phyloP scores from a whole-genome alignment of 2,888 invertebrate species.

The Meganola albula region DNA sequence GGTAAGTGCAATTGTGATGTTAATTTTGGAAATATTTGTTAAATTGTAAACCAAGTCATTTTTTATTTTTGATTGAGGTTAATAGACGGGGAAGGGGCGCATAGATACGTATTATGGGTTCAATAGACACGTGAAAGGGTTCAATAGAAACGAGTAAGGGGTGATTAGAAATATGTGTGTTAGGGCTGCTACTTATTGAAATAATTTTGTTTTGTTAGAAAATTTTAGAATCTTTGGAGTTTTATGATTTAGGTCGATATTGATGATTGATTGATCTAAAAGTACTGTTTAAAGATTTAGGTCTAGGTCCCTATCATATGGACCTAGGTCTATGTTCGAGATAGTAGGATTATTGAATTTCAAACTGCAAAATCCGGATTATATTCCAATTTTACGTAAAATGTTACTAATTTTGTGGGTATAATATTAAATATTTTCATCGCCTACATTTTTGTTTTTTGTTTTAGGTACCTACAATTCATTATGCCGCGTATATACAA shows the following conservation, averaged over 20 bases:
- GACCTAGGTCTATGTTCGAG: not conserved
- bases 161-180: not conserved
- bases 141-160: not conserved
- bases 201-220: not conserved
- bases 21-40: constrained; percentile 9
- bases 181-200: not conserved
- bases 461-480: constrained; percentile 6
- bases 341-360: not conserved
- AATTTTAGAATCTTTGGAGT: not conserved
- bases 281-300: not conserved
- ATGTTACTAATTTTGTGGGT: too few species aligned
- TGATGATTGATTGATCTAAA: not conserved
- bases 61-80: constrained; percentile 9
- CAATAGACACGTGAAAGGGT: not conserved
- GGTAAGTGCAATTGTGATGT: constrained; percentile 8
- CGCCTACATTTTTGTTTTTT: constrained; percentile 3
- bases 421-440: too few species aligned
- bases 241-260: not conserved
- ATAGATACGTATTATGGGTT: constrained; percentile 3
- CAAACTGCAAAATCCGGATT: not conserved
- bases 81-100: constrained; percentile 9
- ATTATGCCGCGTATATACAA: constrained; percentile 13
- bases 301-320: not conserved
- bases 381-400: too few species aligned
- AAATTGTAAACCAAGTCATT: constrained; percentile 11